These are phyloP conservation scores for Sciurus vulgaris DNA, from an alignment of 2,797 vertebrate genomes.

Conservation along the genomic window DNA sequence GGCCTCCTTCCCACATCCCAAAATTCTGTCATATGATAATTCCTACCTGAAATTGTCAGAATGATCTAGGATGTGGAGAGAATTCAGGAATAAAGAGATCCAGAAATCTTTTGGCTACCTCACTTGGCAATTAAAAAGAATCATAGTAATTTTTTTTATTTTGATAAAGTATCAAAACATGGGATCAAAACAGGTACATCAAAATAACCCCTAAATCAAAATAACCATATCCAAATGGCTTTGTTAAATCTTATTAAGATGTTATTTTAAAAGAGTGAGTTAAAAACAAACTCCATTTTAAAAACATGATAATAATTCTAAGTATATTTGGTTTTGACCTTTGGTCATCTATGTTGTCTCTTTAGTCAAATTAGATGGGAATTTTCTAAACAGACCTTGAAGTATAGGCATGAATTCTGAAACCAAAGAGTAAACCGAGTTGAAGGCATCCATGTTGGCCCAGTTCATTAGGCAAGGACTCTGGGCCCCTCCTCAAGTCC, in stretches of 20 bases:
- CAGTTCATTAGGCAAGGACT: background rate
- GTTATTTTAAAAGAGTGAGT: background rate
- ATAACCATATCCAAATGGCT: background rate
- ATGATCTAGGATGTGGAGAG: background rate
- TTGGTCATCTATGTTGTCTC: background rate
- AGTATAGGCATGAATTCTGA: background rate
- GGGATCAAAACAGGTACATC: background rate
- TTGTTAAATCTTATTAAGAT: background rate
- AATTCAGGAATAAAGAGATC: background rate
- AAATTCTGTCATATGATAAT: background rate
- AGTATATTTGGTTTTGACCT: background rate
- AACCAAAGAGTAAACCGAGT: background rate
- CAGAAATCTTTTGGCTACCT: background rate
- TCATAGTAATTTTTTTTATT: slow-evolving; percentile 34
- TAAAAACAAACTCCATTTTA: background rate
- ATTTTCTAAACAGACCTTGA: background rate
- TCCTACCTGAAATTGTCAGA: background rate
- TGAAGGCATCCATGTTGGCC: background rate
- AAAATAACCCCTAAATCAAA: slow-evolving; percentile 12
- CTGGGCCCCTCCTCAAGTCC: background rate
- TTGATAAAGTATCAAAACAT: background rate
- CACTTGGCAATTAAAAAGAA: background rate
- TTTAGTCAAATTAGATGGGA: background rate
- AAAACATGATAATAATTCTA: background rate
- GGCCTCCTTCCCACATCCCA: background rate